Evolutionary conservation across 2,113 vertebrate species (phyloP).

Genomic region (Onychostruthus taczanowskii): DNA sequence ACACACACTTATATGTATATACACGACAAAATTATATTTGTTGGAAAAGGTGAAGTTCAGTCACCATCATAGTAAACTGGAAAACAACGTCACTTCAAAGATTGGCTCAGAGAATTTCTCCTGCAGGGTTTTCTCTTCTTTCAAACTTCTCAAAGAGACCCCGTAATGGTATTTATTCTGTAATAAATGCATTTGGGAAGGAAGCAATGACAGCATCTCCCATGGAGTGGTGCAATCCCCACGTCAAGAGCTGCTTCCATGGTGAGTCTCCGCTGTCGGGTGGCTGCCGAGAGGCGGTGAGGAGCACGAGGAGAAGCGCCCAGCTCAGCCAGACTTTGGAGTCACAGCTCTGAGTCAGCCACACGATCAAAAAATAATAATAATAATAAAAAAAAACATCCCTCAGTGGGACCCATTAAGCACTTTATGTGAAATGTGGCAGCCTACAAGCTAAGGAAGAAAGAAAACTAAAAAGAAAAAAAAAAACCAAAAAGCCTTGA

Average conservation of each 20-base stretch:
- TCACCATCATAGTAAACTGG: slow-evolving; percentile 75
- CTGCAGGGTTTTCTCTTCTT: slow-evolving; percentile 48
- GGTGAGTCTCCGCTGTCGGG: slow-evolving; percentile 30
- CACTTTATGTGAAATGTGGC: slow-evolving; percentile 35
- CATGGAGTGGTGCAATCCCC: slow-evolving; percentile 68
- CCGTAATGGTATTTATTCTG: slow-evolving; percentile 50
- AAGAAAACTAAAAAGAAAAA: background rate
- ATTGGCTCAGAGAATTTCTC: slow-evolving; percentile 47
- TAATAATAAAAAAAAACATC: background rate
- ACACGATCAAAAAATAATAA: background rate
- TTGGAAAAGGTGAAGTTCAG: slow-evolving; percentile 68
- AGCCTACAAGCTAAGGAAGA: slow-evolving; percentile 43
- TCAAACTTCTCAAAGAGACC: slow-evolving; percentile 57
- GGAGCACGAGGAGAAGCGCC: slow-evolving; percentile 50
- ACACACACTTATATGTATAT: slow-evolving; percentile 61
- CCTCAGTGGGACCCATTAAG: slow-evolving; percentile 47
- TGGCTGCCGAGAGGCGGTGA: slow-evolving; percentile 47
- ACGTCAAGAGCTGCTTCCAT: slow-evolving; percentile 55
- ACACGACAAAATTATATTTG: slow-evolving; percentile 61
- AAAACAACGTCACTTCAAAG: slow-evolving; percentile 58
- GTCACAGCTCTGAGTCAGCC: slow-evolving; percentile 62
- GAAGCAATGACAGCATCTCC: slow-evolving; percentile 66
- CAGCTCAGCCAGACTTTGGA: slow-evolving; percentile 57
- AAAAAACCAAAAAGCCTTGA: background rate
- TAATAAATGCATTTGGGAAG: slow-evolving; percentile 58